These are phyloP conservation scores for Eupelmus urozonus DNA, from an alignment of 2,888 invertebrate species.

Conservation along the genomic window DNA sequence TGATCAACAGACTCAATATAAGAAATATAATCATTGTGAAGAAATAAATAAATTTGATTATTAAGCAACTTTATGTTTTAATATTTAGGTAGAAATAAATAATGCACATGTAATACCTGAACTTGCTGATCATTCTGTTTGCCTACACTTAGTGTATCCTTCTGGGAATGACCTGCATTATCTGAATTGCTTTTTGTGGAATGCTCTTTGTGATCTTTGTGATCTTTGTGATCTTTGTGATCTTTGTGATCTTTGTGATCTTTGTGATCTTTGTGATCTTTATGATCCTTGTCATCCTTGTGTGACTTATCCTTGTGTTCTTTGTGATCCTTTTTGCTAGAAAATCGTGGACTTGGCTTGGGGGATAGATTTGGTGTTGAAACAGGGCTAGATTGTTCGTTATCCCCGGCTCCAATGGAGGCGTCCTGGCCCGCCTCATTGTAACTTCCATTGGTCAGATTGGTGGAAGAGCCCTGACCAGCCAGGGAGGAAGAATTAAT, in stretches of 20 bases:
- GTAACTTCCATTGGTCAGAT: conserved; percentile 75
- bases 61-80: too few relatives aligned
- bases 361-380: conserved; percentile 79
- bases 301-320: conserved; percentile 45
- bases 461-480: conserved; percentile 77
- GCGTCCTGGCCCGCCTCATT: conserved; percentile 75
- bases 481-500: conserved; percentile 81
- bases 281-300: conserved; percentile 46
- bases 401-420: conserved; percentile 56
- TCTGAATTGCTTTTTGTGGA: conserved; percentile 61
- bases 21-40: too few relatives aligned
- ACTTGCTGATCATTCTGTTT: conserved; percentile 68
- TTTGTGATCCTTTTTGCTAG: conserved; percentile 59
- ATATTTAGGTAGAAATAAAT: not conserved
- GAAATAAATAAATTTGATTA: too few relatives aligned
- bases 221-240: conserved; percentile 45
- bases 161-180: conserved; percentile 59
- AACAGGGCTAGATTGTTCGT: conserved; percentile 75
- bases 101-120: conserved; percentile 61
- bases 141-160: conserved; percentile 62
- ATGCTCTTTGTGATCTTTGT: conserved; percentile 45
- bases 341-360: conserved; percentile 76
- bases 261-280: conserved; percentile 42
- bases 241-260: conserved; percentile 54
- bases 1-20: too few relatives aligned